phyloP scores from a whole-genome alignment of 1,140 invertebrate species.

The Semibalanus balanoides region DNA sequence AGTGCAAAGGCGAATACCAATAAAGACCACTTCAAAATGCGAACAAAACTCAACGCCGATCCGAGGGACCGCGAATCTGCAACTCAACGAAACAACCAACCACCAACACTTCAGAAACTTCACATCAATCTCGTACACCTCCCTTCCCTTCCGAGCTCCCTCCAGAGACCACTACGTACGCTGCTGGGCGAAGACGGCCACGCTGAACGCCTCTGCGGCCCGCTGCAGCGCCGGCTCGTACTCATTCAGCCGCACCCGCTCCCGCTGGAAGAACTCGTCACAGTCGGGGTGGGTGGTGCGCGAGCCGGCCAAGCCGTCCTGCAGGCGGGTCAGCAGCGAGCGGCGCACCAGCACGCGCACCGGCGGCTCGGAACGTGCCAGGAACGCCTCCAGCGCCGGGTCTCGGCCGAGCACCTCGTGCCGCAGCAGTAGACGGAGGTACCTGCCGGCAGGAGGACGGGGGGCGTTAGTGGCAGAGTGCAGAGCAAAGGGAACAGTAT shows the following conservation, averaged over 20 bases:
- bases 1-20: too few relatives aligned
- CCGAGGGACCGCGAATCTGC: too few relatives aligned
- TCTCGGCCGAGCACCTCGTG: neutral
- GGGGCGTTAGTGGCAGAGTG: too few relatives aligned
- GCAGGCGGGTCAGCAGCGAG: constrained; percentile 26
- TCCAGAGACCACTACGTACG: constrained; percentile 23
- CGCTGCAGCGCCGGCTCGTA: constrained; percentile 28
- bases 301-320: constrained; percentile 25
- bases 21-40: too few relatives aligned
- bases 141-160: neutral
- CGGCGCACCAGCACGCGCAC: neutral
- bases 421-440: neutral
- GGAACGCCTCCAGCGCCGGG: neutral
- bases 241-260: constrained; percentile 29
- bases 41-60: too few relatives aligned
- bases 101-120: too few relatives aligned
- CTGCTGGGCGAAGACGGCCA: constrained; percentile 27
- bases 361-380: neutral
- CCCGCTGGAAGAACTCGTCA: constrained; percentile 35
- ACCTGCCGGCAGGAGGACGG: neutral
- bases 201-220: constrained; percentile 27
- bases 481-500: too few relatives aligned
- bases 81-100: too few relatives aligned
- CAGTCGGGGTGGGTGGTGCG: constrained; percentile 32
- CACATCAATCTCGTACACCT: too few relatives aligned